phyloP scores from a whole-genome alignment of 2,888 invertebrate species.

The Actias luna region DNA sequence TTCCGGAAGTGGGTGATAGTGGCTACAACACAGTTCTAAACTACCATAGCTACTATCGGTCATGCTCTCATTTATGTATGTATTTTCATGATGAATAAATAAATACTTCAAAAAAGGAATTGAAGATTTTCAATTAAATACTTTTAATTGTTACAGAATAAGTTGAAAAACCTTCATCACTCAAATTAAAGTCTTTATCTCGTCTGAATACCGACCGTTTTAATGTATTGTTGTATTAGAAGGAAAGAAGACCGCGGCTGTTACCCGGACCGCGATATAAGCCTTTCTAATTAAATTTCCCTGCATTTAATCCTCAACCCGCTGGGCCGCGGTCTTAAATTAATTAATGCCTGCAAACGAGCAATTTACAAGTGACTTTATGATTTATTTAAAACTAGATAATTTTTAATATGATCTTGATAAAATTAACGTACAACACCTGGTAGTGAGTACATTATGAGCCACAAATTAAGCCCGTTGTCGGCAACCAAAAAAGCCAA shows the following conservation, averaged over 20 bases:
- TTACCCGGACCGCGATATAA: conserved; percentile 22
- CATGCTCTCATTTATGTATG: no score
- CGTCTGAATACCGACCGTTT: conserved; percentile 3
- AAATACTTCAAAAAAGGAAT: no score
- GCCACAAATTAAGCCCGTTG: no score
- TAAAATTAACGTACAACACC: no score
- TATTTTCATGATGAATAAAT: no score
- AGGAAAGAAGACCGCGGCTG: conserved; percentile 13
- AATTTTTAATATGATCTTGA: no score
- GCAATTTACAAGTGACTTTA: conserved; percentile 3
- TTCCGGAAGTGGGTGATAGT: no score
- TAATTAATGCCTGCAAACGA: conserved; percentile 22
- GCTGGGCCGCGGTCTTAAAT: conserved; percentile 21
- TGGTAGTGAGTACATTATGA: no score
- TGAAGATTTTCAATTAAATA: no score
- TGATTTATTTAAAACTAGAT: conserved; percentile 2
- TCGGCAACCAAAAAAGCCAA: no score
- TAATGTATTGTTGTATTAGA: background rate
- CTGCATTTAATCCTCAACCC: conserved; percentile 27
- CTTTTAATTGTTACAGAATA: background rate
- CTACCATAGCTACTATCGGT: no score
- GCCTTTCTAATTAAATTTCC: conserved; percentile 36
- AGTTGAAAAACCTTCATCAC: background rate
- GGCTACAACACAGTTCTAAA: no score
- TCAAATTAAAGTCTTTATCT: background rate